Evolutionary conservation across 2,113 vertebrate species (phyloP).

Genomic region (Marmota flaviventris): DNA sequence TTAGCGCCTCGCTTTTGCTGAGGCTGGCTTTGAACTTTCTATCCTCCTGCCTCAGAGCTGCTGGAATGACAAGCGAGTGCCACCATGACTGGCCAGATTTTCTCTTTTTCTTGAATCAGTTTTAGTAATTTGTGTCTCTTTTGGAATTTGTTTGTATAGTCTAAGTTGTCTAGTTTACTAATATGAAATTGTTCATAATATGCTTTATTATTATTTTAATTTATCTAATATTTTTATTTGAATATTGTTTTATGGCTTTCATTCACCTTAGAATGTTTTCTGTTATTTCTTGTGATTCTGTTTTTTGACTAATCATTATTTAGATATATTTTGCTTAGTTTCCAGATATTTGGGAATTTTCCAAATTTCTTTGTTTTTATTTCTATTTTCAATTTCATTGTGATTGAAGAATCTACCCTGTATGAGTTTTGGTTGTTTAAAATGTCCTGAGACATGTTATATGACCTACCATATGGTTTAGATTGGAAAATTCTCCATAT

Average conservation of each 20-base stretch:
- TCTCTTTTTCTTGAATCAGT: not conserved
- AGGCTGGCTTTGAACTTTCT: too few relatives aligned
- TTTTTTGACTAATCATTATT: not conserved
- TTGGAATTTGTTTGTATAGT: not conserved
- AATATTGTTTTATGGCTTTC: not conserved
- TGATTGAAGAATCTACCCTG: not conserved
- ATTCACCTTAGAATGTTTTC: not conserved
- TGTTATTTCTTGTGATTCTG: not conserved
- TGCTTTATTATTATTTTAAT: slow-evolving; percentile 18
- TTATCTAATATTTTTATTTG: not conserved
- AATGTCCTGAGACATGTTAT: not conserved
- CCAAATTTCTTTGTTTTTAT: not conserved
- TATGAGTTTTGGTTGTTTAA: not conserved
- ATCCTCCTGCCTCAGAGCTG: too few relatives aligned
- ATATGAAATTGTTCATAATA: not conserved
- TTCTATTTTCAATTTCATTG: slow-evolving; percentile 43
- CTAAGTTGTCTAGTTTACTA: not conserved
- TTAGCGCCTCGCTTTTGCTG: too few relatives aligned
- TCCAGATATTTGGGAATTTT: not conserved
- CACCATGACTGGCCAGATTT: too few relatives aligned
- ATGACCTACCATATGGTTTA: not conserved
- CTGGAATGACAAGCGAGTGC: too few relatives aligned
- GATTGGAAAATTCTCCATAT: not conserved
- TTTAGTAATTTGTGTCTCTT: too few relatives aligned
- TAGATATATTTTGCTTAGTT: not conserved